A percentile compares a stretch with the other conserved stretches of the same genome.
phyloP scores from a whole-genome alignment of 2,888 invertebrate species.

The Aelia acuminata region DNA sequence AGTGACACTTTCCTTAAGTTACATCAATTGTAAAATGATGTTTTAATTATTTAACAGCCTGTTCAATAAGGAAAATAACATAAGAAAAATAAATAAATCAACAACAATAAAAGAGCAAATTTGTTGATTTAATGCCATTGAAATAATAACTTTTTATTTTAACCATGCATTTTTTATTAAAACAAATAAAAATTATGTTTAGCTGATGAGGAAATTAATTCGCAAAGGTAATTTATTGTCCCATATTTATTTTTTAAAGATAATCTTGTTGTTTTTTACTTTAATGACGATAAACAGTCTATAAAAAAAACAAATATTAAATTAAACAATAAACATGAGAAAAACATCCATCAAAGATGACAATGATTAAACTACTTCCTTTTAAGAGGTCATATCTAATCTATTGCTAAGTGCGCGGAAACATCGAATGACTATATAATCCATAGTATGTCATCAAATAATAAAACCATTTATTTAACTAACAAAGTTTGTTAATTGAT shows the following conservation, averaged over 20 bases:
- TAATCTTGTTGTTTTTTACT: background rate
- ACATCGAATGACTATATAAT: background rate
- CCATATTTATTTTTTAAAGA: background rate
- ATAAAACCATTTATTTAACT: background rate
- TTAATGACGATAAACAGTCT: background rate
- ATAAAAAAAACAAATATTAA: background rate
- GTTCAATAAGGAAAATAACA: too few relatives aligned
- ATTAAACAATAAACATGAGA: background rate
- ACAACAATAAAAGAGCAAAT: too few relatives aligned
- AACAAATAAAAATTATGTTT: background rate
- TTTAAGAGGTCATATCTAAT: slow-evolving; percentile 3
- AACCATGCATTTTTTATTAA: too few relatives aligned
- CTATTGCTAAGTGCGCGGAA: background rate
- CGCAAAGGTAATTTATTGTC: too few relatives aligned
- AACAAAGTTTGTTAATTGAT: background rate
- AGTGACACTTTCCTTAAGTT: too few relatives aligned
- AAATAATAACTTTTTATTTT: too few relatives aligned
- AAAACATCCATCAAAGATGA: background rate
- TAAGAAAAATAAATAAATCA: too few relatives aligned
- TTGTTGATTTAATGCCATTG: too few relatives aligned
- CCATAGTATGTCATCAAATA: background rate
- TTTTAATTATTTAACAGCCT: too few relatives aligned
- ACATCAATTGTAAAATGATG: too few relatives aligned
- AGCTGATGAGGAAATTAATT: background rate
- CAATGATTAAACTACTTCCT: background rate